phyloP scores from a whole-genome alignment of 64 coral and sea anemone species.

The Hydrozoanthus tunicans region DNA sequence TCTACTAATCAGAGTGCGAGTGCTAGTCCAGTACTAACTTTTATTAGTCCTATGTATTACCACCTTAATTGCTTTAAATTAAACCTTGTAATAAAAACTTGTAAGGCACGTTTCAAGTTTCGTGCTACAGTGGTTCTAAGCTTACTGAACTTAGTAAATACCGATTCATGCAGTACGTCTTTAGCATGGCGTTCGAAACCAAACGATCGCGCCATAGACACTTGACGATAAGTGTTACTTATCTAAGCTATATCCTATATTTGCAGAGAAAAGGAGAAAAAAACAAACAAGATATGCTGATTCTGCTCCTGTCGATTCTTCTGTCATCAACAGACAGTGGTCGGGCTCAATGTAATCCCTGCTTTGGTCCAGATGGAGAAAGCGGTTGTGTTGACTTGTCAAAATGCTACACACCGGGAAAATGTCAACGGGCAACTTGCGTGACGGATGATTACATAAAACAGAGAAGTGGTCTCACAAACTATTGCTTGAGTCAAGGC shows the following conservation, averaged over 20 bases:
- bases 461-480: constrained; percentile 45
- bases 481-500: neutral
- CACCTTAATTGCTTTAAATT: too few species aligned
- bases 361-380: neutral
- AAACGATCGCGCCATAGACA: too few species aligned
- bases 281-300: neutral
- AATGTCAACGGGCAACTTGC: constrained; percentile 73
- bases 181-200: too few species aligned
- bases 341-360: neutral
- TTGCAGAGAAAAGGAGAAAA: neutral
- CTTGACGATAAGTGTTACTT: too few species aligned
- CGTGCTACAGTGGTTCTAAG: too few species aligned
- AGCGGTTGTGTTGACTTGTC: neutral
- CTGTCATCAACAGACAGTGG: neutral
- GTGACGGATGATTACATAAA: constrained; percentile 65
- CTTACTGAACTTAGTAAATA: too few species aligned
- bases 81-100: too few species aligned
- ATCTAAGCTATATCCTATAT: neutral
- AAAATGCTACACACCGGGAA: neutral
- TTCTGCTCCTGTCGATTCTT: neutral
- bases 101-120: too few species aligned
- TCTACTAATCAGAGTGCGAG: too few species aligned
- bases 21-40: too few species aligned
- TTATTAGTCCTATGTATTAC: too few species aligned
- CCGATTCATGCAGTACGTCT: too few species aligned